Evolutionary conservation across 2,113 vertebrate species (phyloP), one percentile per base, ranked within the genome.

Genomic region (Naja naja): DNA sequence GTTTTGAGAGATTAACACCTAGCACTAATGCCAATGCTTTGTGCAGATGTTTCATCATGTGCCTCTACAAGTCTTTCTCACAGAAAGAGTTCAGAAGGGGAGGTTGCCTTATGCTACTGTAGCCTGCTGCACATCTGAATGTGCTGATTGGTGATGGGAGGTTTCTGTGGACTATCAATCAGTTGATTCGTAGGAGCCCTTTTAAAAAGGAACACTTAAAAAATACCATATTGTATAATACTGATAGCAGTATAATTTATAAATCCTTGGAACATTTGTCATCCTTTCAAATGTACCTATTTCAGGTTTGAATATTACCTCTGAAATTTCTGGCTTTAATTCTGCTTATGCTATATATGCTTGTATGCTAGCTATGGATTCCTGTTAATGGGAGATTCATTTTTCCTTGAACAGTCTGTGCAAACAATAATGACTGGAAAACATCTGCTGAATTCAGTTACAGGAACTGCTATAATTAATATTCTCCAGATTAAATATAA

Each of bases 391-490:
- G 69, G 27, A 14, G 52, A 91, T 85, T 34, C 39, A 43, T 55
- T 81, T 23, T 39, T 85, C 34, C 45, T 45, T 96, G 94, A 93
- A 95, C 97, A 97, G 94, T 90, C 92, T 69, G 96, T 97, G 94
- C 4, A 95, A 89, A 64, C 6, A 88, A 55, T 95, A 90, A 93
- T 97, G 95, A 96, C 96, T 93, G 93, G 96, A 94, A 87, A 95
- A 94, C 25, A 90, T 34, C 64, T 74, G 64, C 2, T n/a, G n/a
- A 74, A 34, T 74, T 74, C n/a, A 74, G n/a, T 74, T 34, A 74
- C n/a, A 74, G 14, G 64, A 74, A 74, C 64, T 74, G 60, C 60
- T 64, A 12, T 30, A 64, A 64, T 64, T 30, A 64, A 64, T 64
- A 74, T 74, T 74, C n/a, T 34, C 64, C 94, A 88, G 95, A 53